Conservation (phyloP, 2,888 invertebrate species). For the Standfussiana lucernea region DNA sequence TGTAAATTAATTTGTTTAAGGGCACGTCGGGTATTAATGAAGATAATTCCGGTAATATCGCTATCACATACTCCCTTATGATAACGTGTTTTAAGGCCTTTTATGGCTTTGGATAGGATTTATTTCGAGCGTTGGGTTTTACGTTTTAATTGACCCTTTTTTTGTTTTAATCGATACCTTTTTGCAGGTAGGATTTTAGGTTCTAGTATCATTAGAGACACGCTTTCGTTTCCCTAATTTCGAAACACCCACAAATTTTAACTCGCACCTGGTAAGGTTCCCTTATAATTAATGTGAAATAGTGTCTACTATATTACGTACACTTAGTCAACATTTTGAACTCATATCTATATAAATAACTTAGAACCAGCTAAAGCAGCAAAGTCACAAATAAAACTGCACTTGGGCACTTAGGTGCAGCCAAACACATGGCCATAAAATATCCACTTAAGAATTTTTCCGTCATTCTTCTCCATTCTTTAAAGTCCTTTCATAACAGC, state of each 20-base stretch:
- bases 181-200: constrained; percentile 26
- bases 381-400: constrained; percentile 2
- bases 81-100: constrained; percentile 63
- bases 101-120: constrained; percentile 49
- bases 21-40: constrained; percentile 69
- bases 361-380: background rate
- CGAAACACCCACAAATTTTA: background rate
- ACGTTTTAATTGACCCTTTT: constrained; percentile 45
- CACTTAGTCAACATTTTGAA: background rate
- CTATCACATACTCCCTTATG: constrained; percentile 64
- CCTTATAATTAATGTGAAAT: background rate
- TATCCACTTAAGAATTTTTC: constrained; percentile 27
- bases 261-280: background rate
- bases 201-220: constrained; percentile 9
- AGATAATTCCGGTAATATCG: constrained; percentile 68
- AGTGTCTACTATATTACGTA: background rate
- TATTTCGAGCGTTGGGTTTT: constrained; percentile 42
- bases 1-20: constrained; percentile 72
- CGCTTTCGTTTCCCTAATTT: constrained; percentile 26
- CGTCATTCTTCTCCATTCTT: constrained; percentile 14
- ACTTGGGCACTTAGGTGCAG: constrained; percentile 6
- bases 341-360: background rate
- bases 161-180: constrained; percentile 41
- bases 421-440: constrained; percentile 33
- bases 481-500: constrained; percentile 37